Percentiles rank a stretch among this genome's conserved stretches.
These are phyloP conservation scores for Rhea americana DNA, from an alignment of 2,113 vertebrate genomes.

Conservation along the genomic window DNA sequence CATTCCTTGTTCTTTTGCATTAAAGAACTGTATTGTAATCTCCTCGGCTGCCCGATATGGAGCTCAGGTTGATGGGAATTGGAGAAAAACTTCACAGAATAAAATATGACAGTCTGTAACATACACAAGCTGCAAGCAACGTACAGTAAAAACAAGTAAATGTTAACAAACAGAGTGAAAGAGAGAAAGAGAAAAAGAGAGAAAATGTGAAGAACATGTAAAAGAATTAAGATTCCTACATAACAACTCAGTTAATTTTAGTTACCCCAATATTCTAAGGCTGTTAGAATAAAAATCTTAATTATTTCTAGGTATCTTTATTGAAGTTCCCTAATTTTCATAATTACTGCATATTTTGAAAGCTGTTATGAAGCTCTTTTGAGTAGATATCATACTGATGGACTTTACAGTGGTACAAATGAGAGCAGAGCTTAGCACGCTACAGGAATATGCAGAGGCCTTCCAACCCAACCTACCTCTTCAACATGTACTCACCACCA, in stretches of 20 bases:
- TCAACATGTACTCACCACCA: constrained; percentile 71
- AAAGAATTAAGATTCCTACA: constrained; percentile 71
- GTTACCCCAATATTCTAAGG: constrained; percentile 51
- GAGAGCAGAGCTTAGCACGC: constrained; percentile 36
- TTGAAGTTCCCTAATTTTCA: constrained; percentile 19
- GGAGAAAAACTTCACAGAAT: constrained; percentile 76
- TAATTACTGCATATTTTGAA: constrained; percentile 23
- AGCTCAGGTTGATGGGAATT: constrained; percentile 73
- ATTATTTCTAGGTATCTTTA: constrained; percentile 36
- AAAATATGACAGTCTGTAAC: constrained; percentile 79
- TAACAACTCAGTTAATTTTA: constrained; percentile 48
- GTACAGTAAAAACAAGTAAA: constrained; percentile 74
- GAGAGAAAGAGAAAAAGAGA: constrained; percentile 76
- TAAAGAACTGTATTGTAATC: constrained; percentile 69
- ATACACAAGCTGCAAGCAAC: constrained; percentile 74
- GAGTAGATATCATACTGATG: not conserved
- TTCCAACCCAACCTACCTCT: constrained; percentile 73
- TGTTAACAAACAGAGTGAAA: constrained; percentile 76
- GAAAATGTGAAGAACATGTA: constrained; percentile 79
- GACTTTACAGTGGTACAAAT: not conserved
- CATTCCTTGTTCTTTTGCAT: constrained; percentile 73
- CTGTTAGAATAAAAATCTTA: constrained; percentile 17
- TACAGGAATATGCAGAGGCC: constrained; percentile 52
- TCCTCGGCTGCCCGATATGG: constrained; percentile 73
- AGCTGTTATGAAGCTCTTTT: constrained; percentile 13